Evolutionary conservation across 2,888 invertebrate species (phyloP).

Genomic region (Apoda limacodes): DNA sequence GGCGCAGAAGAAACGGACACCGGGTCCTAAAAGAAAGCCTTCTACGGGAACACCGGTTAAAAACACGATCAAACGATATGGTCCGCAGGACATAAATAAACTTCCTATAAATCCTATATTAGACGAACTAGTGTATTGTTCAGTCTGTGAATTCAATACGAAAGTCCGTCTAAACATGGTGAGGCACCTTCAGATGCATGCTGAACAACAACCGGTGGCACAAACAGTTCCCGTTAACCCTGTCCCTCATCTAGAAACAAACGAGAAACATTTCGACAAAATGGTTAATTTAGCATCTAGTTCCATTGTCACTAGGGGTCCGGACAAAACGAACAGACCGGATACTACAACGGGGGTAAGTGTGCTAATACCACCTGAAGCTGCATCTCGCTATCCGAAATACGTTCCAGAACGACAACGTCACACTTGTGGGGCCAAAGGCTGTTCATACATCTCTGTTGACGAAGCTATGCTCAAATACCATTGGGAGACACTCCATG

Average conservation of each 20-base stretch:
- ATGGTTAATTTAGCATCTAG: conserved; percentile 88
- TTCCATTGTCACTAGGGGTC: conserved; percentile 41
- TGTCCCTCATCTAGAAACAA: conserved; percentile 81
- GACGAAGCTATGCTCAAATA: conserved; percentile 78
- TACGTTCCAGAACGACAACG: conserved; percentile 68
- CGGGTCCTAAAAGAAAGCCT: conserved; percentile 22
- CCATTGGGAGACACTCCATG: conserved; percentile 80
- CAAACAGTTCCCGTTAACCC: conserved; percentile 82
- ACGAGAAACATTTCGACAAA: conserved; percentile 85
- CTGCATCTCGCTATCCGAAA: conserved; percentile 42
- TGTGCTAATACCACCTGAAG: conserved; percentile 26
- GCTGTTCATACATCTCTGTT: conserved; percentile 78
- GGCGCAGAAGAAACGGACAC: conserved; percentile 9
- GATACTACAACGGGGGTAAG: conserved; percentile 17
- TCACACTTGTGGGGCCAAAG: conserved; percentile 78
- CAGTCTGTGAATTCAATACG: conserved; percentile 75
- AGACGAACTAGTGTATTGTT: conserved; percentile 71
- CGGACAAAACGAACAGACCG: conserved; percentile 25
- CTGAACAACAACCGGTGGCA: conserved; percentile 72
- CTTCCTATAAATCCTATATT: conserved; percentile 76
- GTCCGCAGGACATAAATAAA: conserved; percentile 72
- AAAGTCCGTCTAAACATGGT: conserved; percentile 80
- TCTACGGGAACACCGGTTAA: conserved; percentile 21
- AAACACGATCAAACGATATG: conserved; percentile 44
- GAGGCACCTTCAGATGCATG: conserved; percentile 77